These are phyloP conservation scores for Trochalopteron elliotii DNA, from an alignment of 2,113 vertebrate species.

Conservation along the genomic window DNA sequence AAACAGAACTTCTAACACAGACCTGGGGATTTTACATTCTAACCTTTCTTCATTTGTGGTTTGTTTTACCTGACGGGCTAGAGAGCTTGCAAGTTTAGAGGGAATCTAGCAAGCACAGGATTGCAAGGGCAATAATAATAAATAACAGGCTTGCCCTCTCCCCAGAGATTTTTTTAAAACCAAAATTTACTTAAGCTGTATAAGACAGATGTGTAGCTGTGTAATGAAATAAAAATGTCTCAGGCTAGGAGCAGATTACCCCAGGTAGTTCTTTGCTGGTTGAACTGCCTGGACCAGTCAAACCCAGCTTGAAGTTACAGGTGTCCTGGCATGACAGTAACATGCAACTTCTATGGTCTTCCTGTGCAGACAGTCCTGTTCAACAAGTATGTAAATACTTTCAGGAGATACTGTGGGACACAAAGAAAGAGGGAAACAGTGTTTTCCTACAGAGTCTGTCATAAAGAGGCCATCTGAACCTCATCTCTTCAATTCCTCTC, in stretches of 20 bases:
- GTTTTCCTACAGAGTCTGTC: neutral
- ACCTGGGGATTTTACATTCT: conserved; percentile 6
- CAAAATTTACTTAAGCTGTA: neutral
- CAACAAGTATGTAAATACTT: neutral
- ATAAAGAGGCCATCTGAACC: neutral
- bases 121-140: neutral
- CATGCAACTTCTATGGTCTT: rapidly evolving
- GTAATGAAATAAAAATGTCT: neutral
- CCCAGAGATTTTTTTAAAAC: neutral
- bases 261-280: neutral
- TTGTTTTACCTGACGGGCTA: conserved; percentile 57
- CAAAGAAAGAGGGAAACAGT: neutral
- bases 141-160: neutral
- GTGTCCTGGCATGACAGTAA: neutral
- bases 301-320: neutral
- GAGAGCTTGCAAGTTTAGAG: neutral
- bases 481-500: neutral
- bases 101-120: neutral
- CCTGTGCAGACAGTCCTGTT: rapidly evolving
- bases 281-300: neutral
- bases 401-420: neutral
- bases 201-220: neutral
- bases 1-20: conserved; percentile 22
- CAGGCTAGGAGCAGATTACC: neutral
- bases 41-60: conserved; percentile 53